Evolutionary conservation across 2,797 vertebrate species (phyloP).

Genomic region (Pelobates cultripes): DNA sequence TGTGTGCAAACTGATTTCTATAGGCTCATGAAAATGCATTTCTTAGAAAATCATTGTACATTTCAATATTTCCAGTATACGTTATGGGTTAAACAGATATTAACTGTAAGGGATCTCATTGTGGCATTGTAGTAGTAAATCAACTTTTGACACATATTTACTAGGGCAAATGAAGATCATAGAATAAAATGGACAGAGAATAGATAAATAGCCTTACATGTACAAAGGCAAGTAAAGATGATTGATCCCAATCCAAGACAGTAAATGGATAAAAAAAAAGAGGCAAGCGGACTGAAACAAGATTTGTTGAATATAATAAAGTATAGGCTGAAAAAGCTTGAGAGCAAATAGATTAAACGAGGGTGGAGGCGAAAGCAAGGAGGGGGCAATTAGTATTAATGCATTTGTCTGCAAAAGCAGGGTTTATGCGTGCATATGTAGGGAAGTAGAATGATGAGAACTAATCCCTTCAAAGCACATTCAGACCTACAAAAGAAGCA

Average conservation of each 20-base stretch:
- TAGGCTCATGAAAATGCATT: not conserved
- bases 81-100: not conserved
- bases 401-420: constrained; percentile 24
- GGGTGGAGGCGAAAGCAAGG: not conserved
- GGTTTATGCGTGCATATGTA: constrained; percentile 7
- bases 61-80: not conserved
- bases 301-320: constrained; percentile 15
- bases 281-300: constrained; percentile 7
- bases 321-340: constrained; percentile 16
- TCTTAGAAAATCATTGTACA: not conserved
- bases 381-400: constrained; percentile 35
- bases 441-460: constrained; percentile 4
- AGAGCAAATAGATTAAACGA: constrained; percentile 16
- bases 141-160: constrained; percentile 16
- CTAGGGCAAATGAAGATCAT: constrained; percentile 14
- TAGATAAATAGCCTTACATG: constrained; percentile 28
- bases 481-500: constrained; percentile 15
- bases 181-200: constrained; percentile 11
- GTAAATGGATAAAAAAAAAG: constrained; percentile 27
- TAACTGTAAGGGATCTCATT: not conserved
- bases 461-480: constrained; percentile 11
- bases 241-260: constrained; percentile 26
- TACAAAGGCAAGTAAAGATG: constrained; percentile 33
- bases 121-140: not conserved
- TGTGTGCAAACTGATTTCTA: not conserved